Percentiles rank a stretch among this genome's conserved stretches.
phyloP scores from a whole-genome alignment of 2,888 invertebrate genomes.

The Therioaphis trifolii region DNA sequence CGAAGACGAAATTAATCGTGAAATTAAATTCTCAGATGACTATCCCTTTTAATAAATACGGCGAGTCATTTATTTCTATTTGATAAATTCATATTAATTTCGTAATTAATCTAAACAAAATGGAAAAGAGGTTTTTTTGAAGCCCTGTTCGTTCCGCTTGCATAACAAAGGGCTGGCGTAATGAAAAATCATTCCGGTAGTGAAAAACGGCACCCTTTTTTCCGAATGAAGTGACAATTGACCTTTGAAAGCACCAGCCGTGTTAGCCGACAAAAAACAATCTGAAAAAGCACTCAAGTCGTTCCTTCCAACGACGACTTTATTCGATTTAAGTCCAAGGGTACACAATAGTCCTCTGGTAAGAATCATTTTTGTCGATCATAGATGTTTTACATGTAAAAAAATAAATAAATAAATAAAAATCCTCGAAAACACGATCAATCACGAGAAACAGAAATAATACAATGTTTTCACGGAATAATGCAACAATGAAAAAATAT shows the following conservation, averaged over 20 bases:
- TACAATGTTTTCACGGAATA: too few species aligned
- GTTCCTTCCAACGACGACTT: not conserved
- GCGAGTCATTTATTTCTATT: constrained; percentile 31
- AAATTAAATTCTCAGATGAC: constrained; percentile 46
- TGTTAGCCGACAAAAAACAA: constrained; percentile 42
- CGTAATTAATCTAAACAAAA: constrained; percentile 43
- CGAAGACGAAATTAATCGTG: constrained; percentile 3
- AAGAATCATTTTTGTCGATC: not conserved
- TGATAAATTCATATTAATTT: constrained; percentile 28
- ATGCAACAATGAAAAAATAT: too few species aligned
- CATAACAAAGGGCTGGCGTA: constrained; percentile 16
- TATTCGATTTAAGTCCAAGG: constrained; percentile 26
- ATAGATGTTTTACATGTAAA: not conserved
- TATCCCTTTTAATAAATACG: not conserved
- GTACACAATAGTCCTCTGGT: not conserved
- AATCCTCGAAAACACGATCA: too few species aligned
- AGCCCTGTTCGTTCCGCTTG: not conserved
- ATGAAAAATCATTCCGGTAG: constrained; percentile 35
- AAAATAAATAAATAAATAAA: too few species aligned
- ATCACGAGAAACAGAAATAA: too few species aligned
- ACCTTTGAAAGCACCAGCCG: constrained; percentile 33
- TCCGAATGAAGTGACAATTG: constrained; percentile 55
- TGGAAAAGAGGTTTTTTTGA: not conserved
- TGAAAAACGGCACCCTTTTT: constrained; percentile 42
- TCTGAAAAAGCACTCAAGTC: constrained; percentile 35